Evolutionary conservation across 1,140 invertebrate species (phyloP).

Genomic region (Drosophila sturtevanti): DNA sequence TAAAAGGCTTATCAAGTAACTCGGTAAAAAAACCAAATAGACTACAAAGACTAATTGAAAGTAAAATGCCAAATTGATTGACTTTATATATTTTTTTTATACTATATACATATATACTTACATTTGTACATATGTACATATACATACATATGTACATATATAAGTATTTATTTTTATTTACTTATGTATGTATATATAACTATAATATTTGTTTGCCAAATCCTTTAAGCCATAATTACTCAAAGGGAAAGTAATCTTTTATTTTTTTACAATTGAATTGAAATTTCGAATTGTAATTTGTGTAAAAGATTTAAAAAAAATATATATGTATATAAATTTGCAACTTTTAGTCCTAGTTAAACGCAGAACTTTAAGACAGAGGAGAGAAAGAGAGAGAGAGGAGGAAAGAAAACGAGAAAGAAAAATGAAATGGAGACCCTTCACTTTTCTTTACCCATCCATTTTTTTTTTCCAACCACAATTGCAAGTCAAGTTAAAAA

Average conservation of each 20-base stretch:
- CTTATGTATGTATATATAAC: not conserved
- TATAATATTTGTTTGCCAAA: not conserved
- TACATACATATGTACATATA: not conserved
- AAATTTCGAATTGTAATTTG: too few relatives aligned
- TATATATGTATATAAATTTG: not conserved
- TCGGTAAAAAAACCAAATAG: not conserved
- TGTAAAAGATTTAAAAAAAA: not conserved
- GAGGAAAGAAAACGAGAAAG: not conserved
- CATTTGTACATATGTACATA: not conserved
- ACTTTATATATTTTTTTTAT: not conserved
- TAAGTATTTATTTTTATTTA: too few relatives aligned
- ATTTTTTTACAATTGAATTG: too few relatives aligned
- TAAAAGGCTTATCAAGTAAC: not conserved
- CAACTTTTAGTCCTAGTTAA: not conserved
- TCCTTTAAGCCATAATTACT: not conserved
- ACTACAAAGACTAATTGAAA: not conserved
- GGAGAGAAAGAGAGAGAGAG: too few relatives aligned
- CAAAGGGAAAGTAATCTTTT: not conserved
- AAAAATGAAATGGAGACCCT: not conserved
- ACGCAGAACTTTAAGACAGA: not conserved
- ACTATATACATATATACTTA: not conserved
- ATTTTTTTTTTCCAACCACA: conserved; percentile 9
- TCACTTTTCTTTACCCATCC: not conserved
- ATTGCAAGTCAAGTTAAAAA: conserved; percentile 34
- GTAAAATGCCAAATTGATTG: not conserved